Evolutionary conservation across 1,140 invertebrate species (phyloP), one percentile per base, ranked within the genome.

Genomic region (Lysiphlebus fabarum): DNA sequence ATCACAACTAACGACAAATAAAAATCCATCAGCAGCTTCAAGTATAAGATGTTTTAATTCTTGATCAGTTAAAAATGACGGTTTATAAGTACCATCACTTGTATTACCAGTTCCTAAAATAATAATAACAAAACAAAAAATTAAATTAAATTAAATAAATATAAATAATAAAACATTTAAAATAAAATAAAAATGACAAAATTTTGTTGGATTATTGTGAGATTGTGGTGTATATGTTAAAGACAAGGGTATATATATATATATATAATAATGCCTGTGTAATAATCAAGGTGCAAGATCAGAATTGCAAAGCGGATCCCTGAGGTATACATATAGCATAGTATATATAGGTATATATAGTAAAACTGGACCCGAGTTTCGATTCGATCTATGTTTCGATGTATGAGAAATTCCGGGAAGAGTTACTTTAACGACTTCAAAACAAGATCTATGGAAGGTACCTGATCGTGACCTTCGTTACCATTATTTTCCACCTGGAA

Each of bases 1-100:
- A 75, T 99, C 97, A 82, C 97, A 99, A 65, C 94, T 93, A 0
- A 98, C 93, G 7, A 99, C 97, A 80, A 99, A 99, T 26, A 99
- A 83, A 80, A 99, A 99, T 3, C 98, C 98, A 83, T 99, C 98
- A 8, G 98, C 97, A 14, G 98, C 96, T 82, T 99, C 97, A 50
- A 99, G 81, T 62, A 99, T 99, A 56, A 99, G 82, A 82, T 99
- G 97, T 76, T 99, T 99, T 14, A 99, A 80, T 78, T 99, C 98
- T 76, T 99, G 95, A 81, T 99, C 98, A 42, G 96, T 99, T 34
- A 99, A 84, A 77, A 99, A 99, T 4, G 96, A 97, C 10, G 97
- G 97, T 79, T 98, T 99, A 76, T 98, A 99, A 1, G 92, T 91
- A 36, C 93, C 94, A 82, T 97, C 95, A 61, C 87, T 92, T 11